A percentile compares a stretch with the other conserved stretches of the same genome.
These are phyloP conservation scores for Labrus mixtus DNA, from an alignment of 2,113 vertebrate genomes.

Conservation along the genomic window DNA sequence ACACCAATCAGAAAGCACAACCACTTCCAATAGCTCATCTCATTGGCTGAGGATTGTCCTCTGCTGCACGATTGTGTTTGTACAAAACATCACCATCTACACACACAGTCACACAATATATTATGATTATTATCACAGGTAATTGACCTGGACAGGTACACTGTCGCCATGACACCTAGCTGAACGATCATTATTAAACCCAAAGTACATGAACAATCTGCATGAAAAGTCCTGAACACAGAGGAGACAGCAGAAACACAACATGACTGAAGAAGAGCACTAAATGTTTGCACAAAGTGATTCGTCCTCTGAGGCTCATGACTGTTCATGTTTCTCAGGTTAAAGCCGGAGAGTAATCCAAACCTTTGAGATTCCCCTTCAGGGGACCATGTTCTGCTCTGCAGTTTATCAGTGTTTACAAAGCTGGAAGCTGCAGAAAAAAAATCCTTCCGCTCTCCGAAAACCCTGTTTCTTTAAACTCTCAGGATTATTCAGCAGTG, in stretches of 20 bases:
- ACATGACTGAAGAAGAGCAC: neutral
- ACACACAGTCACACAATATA: constrained; percentile 58
- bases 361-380: too few species aligned
- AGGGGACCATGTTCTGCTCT: too few species aligned
- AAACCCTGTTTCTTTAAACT: too few species aligned
- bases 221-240: neutral
- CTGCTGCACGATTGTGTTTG: constrained; percentile 42
- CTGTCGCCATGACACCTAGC: constrained; percentile 52
- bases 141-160: constrained; percentile 38
- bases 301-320: too few species aligned
- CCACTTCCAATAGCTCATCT: constrained; percentile 18
- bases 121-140: constrained; percentile 50
- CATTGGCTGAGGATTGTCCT: constrained; percentile 55
- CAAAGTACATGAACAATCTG: constrained; percentile 18
- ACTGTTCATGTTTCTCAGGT: too few species aligned
- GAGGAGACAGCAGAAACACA: neutral
- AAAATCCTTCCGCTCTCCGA: too few species aligned
- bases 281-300: neutral
- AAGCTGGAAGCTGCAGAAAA: too few species aligned
- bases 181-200: neutral
- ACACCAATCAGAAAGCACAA: constrained; percentile 44
- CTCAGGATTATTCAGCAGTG: too few species aligned
- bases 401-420: too few species aligned
- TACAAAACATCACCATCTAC: constrained; percentile 40
- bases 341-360: too few species aligned